These are phyloP conservation scores for Crocodylus rhombifer DNA, from an alignment of 2,797 vertebrate genomes.

Conservation along the genomic window DNA sequence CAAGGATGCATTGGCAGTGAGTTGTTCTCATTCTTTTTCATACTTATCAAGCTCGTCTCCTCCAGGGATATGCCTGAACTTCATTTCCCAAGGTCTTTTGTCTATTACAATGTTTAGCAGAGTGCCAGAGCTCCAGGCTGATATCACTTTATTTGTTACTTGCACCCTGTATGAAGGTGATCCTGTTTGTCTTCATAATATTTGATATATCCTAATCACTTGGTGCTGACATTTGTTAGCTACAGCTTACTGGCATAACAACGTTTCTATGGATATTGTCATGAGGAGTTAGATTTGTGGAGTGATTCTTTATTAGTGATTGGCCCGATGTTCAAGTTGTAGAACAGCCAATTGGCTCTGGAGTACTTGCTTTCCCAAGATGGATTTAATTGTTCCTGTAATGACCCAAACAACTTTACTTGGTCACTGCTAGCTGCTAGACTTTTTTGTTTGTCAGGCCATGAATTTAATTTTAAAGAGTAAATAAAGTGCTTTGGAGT, in stretches of 20 bases:
- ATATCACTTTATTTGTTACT: neutral
- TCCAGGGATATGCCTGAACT: neutral
- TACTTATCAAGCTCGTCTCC: neutral
- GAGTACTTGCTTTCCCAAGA: neutral
- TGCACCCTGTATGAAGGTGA: neutral
- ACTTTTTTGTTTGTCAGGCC: neutral
- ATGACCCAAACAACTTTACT: neutral
- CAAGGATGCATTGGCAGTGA: neutral
- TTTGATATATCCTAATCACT: neutral
- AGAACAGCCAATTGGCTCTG: neutral
- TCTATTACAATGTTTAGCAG: neutral
- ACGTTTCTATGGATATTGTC: neutral
- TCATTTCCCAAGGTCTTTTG: neutral
- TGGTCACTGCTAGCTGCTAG: neutral
- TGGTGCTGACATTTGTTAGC: neutral
- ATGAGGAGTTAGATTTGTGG: neutral
- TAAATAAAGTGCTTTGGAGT: neutral
- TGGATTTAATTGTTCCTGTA: neutral
- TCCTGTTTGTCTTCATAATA: neutral
- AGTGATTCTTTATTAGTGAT: neutral
- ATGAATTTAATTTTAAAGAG: neutral
- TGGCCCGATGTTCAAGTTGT: neutral
- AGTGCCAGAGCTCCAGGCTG: neutral
- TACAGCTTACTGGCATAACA: constrained; percentile 10
- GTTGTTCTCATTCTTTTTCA: neutral